Evolutionary conservation across 2,888 invertebrate genomes (phyloP).

Genomic region (Tanypteryx hageni): DNA sequence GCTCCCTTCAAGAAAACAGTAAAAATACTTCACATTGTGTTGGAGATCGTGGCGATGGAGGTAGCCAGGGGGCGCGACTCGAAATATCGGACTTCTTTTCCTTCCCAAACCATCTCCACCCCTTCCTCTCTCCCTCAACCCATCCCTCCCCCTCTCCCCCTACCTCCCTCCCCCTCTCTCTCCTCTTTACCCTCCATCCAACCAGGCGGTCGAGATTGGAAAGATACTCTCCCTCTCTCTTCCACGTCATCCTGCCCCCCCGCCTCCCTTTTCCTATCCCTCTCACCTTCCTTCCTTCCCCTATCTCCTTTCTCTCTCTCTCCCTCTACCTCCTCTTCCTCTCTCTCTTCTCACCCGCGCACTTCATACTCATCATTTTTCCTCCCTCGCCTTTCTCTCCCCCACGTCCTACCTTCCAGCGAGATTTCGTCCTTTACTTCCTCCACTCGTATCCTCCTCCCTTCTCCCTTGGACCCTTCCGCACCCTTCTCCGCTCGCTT

Average conservation of each 20-base stretch:
- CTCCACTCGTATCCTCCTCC: too few species aligned
- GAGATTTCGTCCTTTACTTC: too few species aligned
- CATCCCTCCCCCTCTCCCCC: slow-evolving; percentile 51
- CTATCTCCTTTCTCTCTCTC: slow-evolving; percentile 59
- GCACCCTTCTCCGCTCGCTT: too few species aligned
- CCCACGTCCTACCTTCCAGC: too few species aligned
- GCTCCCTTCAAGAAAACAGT: slow-evolving; percentile 18
- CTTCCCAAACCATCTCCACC: background rate
- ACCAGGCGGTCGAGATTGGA: too few species aligned
- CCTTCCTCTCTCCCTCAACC: background rate
- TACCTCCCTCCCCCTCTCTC: slow-evolving; percentile 71
- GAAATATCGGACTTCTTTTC: background rate
- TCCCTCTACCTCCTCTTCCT: slow-evolving; percentile 25
- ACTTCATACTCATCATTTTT: too few species aligned
- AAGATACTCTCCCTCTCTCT: background rate
- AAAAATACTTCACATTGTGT: background rate
- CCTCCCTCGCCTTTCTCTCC: too few species aligned
- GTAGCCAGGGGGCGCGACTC: background rate
- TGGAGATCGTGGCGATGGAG: background rate
- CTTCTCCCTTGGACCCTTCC: too few species aligned
- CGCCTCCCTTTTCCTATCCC: background rate
- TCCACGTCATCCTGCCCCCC: slow-evolving; percentile 21
- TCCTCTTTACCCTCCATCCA: slow-evolving; percentile 71
- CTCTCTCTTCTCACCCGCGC: too few species aligned
- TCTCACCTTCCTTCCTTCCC: slow-evolving; percentile 12